Base-by-base conservation (phyloP, 2,888 invertebrate species). In the Syritta pipiens region DNA sequence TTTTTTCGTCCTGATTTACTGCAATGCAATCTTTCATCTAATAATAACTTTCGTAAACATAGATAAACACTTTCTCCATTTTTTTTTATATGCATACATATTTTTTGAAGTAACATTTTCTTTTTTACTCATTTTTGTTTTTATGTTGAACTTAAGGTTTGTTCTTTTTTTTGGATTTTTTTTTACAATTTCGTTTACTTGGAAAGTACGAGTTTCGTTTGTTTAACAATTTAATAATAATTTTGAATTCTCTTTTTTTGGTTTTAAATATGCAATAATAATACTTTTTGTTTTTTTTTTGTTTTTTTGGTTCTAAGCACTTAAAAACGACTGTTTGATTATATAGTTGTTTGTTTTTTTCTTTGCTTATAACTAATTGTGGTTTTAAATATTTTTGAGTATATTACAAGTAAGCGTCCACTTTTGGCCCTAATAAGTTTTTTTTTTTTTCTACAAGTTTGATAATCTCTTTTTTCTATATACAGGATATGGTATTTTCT, bases 401-500 rank as follows among this genome's bases (percentile, higher is more conserved):
- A 60, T 71, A 46, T 63, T 72, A 79, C 72, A 79, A 60, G 46
- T 67, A 79, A 77, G 72, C 72, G 72, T 72, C 77, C 72, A 67
- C 53, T 30, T 79, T 79, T 72, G 77, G 72, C 72, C 72, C 72
- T 60, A 51, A 24, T n/a, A n/a, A n/a, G n/a, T n/a, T n/a, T n/a
- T n/a, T 7, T 32, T 40, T 46, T 12, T 20, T 46, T n/a, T 37
- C 67, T 67, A 57, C 67, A 65, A 12, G 37, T 17, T 37, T 17
- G 19, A 37, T 37, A 9, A n/a, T 1, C n/a, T 28, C 19, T 9
- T 17, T 37, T 37, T 17, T 51, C 17, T 76, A 69, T 76, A 14
- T 76, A 76, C 76, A 76, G 24, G 57, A 63, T 57, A 69, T 51
- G 28, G 10, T 60, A 53, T n/a, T 17, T 55, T 22, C 3, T 49